These are phyloP conservation scores for Dasyornis broadbenti DNA, from an alignment of 2,113 vertebrate genomes.

Conservation along the genomic window DNA sequence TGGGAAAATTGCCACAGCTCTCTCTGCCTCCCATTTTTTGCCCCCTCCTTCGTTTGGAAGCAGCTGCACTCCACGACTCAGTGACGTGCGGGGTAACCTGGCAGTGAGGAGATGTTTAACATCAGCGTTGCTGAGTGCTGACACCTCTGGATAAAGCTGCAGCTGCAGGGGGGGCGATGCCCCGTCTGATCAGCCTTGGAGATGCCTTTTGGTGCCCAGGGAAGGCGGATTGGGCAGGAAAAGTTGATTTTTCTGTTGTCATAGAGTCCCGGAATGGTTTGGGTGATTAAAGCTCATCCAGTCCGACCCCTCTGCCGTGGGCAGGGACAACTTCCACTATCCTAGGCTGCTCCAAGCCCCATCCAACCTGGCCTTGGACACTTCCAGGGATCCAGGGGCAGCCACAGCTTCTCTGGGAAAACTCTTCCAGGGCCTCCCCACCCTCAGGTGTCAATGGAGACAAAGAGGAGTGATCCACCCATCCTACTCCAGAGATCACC, in stretches of 20 bases:
- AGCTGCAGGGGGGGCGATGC: too few species aligned
- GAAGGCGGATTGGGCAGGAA: neutral
- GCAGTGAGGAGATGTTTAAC: neutral
- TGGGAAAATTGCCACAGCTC: neutral
- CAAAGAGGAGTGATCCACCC: neutral
- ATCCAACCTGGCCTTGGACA: neutral
- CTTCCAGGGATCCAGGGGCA: neutral
- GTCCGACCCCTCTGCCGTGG: too few species aligned
- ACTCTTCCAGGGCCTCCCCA: neutral
- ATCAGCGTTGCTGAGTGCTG: neutral
- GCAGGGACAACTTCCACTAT: fast-evolving
- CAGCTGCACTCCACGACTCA: neutral
- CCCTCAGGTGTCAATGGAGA: neutral
- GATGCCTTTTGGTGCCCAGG: neutral
- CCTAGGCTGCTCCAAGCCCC: neutral
- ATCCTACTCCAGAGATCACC: neutral
- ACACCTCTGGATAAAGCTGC: neutral
- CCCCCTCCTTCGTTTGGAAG: neutral
- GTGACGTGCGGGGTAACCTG: neutral
- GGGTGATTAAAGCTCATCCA: neutral
- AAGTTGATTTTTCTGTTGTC: neutral
- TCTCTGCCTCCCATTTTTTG: neutral
- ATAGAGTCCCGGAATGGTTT: too few species aligned
- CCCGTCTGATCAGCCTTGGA: neutral
- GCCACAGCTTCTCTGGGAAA: neutral